phyloP scores from a whole-genome alignment of 2,797 vertebrate genomes.

The Myotis planiceps region DNA sequence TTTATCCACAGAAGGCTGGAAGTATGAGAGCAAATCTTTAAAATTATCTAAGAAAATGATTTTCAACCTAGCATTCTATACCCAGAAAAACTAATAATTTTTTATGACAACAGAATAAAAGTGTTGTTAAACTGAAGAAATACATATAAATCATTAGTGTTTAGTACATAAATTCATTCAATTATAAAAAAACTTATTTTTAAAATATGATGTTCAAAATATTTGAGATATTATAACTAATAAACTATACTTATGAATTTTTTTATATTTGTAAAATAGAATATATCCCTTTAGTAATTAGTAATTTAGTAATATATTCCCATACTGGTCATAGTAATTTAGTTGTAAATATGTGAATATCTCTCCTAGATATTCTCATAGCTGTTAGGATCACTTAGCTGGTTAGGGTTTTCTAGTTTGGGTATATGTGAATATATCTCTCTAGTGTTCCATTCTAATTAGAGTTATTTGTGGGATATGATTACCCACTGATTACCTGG shows the following conservation, averaged over 20 bases:
- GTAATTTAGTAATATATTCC: neutral
- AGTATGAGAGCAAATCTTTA: neutral
- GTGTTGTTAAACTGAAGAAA: neutral
- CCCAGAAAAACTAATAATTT: neutral
- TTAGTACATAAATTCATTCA: neutral
- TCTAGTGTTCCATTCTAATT: neutral
- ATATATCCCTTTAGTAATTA: neutral
- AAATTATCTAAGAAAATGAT: neutral
- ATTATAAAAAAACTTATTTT: neutral
- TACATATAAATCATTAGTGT: neutral
- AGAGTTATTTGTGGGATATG: neutral
- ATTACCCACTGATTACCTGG: neutral
- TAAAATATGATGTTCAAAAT: constrained; percentile 6
- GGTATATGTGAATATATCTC: neutral
- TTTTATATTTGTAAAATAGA: neutral
- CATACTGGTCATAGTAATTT: neutral
- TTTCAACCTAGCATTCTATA: neutral
- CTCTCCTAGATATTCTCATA: neutral
- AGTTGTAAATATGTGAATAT: neutral
- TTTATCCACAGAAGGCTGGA: neutral
- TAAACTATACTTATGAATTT: neutral
- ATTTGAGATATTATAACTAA: neutral
- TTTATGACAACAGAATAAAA: neutral
- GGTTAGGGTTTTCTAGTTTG: neutral
- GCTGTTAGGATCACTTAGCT: neutral